phyloP scores from a whole-genome alignment of 2,113 vertebrate genomes.

The Litocranius walleri region DNA sequence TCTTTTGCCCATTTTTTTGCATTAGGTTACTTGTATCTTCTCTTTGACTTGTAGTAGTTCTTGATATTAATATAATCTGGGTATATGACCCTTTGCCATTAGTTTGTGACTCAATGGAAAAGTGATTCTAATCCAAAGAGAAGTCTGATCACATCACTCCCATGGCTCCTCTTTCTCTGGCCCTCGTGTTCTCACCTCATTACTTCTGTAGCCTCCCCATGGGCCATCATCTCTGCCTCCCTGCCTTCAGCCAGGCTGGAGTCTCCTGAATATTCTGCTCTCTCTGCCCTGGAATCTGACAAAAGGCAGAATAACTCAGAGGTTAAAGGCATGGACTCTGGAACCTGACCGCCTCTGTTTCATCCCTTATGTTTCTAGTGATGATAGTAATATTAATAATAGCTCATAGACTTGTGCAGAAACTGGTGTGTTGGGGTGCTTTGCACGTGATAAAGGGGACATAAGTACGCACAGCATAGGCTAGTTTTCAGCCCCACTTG shows the following conservation, averaged over 20 bases:
- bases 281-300: neutral
- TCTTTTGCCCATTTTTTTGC: neutral
- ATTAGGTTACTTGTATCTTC: neutral
- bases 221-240: neutral
- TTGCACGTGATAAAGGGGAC: neutral
- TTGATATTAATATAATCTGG: neutral
- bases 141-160: neutral
- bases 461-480: neutral
- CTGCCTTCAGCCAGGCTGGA: neutral
- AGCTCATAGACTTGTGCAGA: neutral
- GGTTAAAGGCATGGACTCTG: neutral
- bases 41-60: neutral
- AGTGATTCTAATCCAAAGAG: neutral
- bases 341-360: neutral
- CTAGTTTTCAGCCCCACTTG: neutral
- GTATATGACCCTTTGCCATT: neutral
- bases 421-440: neutral
- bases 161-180: neutral
- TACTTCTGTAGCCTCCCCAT: neutral
- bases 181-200: neutral
- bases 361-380: neutral
- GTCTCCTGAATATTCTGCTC: neutral
- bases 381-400: neutral
- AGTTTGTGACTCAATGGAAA: too few relatives aligned
- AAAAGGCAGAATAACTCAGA: neutral